Base-by-base conservation (phyloP, 2,888 invertebrate genomes). In the Heliconius ethilla region DNA sequence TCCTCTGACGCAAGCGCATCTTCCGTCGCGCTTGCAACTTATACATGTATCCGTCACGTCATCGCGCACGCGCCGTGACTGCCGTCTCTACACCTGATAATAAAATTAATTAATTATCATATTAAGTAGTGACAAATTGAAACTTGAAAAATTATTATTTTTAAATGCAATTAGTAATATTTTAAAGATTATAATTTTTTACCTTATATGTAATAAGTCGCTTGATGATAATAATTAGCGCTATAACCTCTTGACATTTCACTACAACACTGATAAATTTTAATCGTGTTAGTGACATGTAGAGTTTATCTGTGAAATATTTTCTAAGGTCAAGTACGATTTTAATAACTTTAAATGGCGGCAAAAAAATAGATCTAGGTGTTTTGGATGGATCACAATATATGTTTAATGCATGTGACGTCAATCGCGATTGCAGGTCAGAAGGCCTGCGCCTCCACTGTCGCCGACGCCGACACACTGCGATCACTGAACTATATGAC, bases 401-500 rank as follows among this genome's bases (percentile, higher is more conserved):
- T 86, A 87, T 83, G 86, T 90, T 91, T 91, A 89, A 87, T 86
- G 85, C 84, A 83, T 80, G 86, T 93, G 92, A 93, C 92, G 92
- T 93, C 91, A 91, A 81, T 81, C 77, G 85, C 87, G 87, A 86
- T 87, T 87, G 88, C 85, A 84, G 83, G 81, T 82, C 85, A 45
- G 29, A 70, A 82, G n/a, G 72, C 37, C 37, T 22, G 81, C 81
- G 80, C 82, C 80, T 79, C 79, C 81, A 70, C 77, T 70, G 81
- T 79, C 82, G 77, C 81, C 82, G 82, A 83, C 81, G 81, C 83
- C 82, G 81, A 82, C 83, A 82, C 74, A 70, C 67, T 75, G 83
- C 88, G 87, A 87, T 80, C 86, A 86, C 89, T 91, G 90, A 90
- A 91, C 92, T 90, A 87, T 86, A 88, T 88, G 90, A 89, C 91